Evolutionary conservation across 2,797 vertebrate genomes (phyloP), one percentile per base, ranked within the genome.

Genomic region (Lepus oiostolus): DNA sequence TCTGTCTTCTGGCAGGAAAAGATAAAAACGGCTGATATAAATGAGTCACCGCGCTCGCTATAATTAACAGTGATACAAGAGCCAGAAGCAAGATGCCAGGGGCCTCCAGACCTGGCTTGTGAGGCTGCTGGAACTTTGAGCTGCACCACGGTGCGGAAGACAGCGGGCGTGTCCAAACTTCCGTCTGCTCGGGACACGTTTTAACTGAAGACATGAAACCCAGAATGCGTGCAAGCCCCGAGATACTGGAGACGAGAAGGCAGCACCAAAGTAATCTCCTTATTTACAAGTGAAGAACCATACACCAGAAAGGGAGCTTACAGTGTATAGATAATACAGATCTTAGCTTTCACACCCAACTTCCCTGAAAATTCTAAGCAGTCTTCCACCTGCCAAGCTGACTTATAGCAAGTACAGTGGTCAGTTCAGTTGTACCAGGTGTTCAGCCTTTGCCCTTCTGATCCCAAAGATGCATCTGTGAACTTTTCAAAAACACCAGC

Each of bases 31-130:
- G 97, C 98, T 97, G 97, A 98, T 98, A 98, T 95, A 97, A 98
- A 98, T 98, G 98, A 98, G 97, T 97, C 98, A 98, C 97, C 91
- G 85, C 95, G 96, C 96, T 97, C 84, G 76, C 97, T 98, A 97
- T 98, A 98, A 98, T 98, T 98, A 98, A 97, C 97, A 94, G 97
- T 98, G 98, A 98, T 97, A 97, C 97, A 98, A 98, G 98, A 98
- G 98, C 97, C 97, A 97, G 97, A 97, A 94, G 97, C 97, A 98
- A 67, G 70, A 63, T 62, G n/a, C 97, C 97, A 97, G 94, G 96
- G 76, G 96, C 96, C 97, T 98, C 97, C 85, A 97, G 97, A 97
- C 97, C 97, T 96, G 97, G 97, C 96, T 98, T 98, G 16, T 94
- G 96, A 96, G 96, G 94, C 95, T 90, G 95, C 97, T 96, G 96